Evolutionary conservation across 2,888 invertebrate genomes (phyloP), one percentile per base, ranked within the genome.

Genomic region (Polydrusus tereticollis): DNA sequence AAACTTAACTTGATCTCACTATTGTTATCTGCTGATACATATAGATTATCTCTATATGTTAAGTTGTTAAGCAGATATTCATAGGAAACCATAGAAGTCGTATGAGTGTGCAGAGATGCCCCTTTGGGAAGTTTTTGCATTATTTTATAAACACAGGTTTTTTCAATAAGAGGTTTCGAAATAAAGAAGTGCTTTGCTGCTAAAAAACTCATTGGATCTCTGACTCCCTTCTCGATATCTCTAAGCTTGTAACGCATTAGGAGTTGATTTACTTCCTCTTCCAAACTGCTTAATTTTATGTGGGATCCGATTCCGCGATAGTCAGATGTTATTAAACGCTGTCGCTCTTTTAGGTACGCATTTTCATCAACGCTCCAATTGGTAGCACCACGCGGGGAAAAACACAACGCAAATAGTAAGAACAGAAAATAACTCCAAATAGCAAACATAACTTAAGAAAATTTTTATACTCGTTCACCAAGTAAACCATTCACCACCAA

Each of bases 81-180:
- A 0, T 88, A 85, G 6, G 90, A 90, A 12, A 89, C 86, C 0
- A 93, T 81, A 0, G 90, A 90, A 65, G 89, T 89, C 75, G 92
- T 91, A 79, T 93, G 94, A 0, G 89, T 86, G 82, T 93, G 93
- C 20, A 93, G 60, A 81, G 14, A 88, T 86, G 89, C 92, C 1
- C 93, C 94, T 84, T 94, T 94, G 0, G 94, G 94, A 88, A 94
- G 89, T 29, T 85, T 84, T 72, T 88, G 86, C 8, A 94, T 88
- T 6, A 93, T 86, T 76, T 88, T 84, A 79, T 90, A 94, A 0
- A 94, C 89, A 72, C 88, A 86, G 0, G 93, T 92, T 0, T 86
- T 77, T 5, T 88, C 86, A 47, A 94, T 91, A 26, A 86, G 82
- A 0, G 87, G 80, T 78, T 89, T 88, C 4, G 90, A 89, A 1